These are phyloP conservation scores for Onychostoma macrolepis DNA, from an alignment of 2,113 vertebrate genomes.

Conservation along the genomic window DNA sequence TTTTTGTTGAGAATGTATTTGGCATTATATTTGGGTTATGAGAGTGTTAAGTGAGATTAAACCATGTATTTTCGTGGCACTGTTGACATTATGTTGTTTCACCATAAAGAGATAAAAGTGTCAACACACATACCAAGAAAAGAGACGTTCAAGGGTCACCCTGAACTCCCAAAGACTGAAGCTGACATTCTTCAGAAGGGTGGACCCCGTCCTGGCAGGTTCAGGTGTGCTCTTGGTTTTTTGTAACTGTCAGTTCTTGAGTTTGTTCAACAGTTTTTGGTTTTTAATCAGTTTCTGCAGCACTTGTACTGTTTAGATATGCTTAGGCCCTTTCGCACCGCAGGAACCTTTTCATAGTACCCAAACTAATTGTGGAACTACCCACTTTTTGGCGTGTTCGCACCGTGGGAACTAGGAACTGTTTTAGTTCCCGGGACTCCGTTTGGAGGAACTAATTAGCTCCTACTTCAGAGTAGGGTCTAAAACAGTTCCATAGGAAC, in stretches of 20 bases:
- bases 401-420: no score
- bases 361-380: no score
- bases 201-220: conserved; percentile 33
- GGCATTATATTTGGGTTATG: neutral
- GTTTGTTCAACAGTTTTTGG: neutral
- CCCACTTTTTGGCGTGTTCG: no score
- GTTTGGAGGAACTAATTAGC: no score
- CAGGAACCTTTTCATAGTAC: no score
- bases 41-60: neutral
- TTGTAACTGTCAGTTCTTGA: neutral
- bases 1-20: neutral
- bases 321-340: no score
- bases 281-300: neutral
- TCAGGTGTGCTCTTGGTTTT: conserved; percentile 63
- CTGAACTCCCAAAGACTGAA: neutral
- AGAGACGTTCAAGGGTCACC: neutral
- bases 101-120: neutral
- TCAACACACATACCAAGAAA: neutral
- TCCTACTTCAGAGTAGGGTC: no score
- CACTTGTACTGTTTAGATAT: neutral
- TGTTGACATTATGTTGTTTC: neutral
- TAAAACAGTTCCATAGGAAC: no score
- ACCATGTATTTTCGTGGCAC: neutral
- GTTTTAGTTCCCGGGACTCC: no score
- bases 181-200: neutral